A percentile compares a stretch with the other conserved stretches of the same genome.
Conservation (phyloP, 2,113 vertebrate species). For the Halcyon malimbica region DNA sequence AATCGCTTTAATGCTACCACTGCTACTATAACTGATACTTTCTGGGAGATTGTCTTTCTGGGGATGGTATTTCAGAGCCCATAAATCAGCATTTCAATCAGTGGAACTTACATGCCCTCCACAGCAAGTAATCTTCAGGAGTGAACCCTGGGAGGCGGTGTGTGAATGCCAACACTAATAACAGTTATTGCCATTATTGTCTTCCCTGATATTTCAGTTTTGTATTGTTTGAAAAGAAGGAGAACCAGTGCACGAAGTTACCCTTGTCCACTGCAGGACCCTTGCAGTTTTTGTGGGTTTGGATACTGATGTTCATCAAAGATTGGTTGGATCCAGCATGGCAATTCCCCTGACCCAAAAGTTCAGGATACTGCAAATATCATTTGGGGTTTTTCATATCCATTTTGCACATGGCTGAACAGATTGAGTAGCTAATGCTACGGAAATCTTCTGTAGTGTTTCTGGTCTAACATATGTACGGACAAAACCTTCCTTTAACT, state of each 20-base stretch:
- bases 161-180: neutral
- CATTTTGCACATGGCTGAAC: neutral
- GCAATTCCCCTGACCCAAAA: neutral
- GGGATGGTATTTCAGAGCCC: neutral
- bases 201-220: neutral
- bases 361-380: neutral
- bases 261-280: neutral
- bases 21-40: neutral
- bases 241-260: neutral
- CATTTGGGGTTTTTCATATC: neutral
- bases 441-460: neutral
- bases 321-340: neutral
- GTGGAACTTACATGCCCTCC: neutral
- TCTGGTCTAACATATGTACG: neutral
- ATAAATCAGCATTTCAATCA: conserved; percentile 16
- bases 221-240: neutral
- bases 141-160: neutral
- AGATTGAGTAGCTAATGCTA: neutral
- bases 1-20: neutral
- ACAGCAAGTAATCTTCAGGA: neutral
- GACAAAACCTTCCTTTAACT: neutral
- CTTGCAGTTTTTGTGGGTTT: neutral
- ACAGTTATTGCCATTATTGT: neutral
- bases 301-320: neutral
- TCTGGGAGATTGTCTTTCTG: neutral